Percentiles rank a stretch among this genome's conserved stretches.
These are phyloP conservation scores for Corythoichthys intestinalis DNA, from an alignment of 2,113 vertebrate genomes.

Conservation along the genomic window DNA sequence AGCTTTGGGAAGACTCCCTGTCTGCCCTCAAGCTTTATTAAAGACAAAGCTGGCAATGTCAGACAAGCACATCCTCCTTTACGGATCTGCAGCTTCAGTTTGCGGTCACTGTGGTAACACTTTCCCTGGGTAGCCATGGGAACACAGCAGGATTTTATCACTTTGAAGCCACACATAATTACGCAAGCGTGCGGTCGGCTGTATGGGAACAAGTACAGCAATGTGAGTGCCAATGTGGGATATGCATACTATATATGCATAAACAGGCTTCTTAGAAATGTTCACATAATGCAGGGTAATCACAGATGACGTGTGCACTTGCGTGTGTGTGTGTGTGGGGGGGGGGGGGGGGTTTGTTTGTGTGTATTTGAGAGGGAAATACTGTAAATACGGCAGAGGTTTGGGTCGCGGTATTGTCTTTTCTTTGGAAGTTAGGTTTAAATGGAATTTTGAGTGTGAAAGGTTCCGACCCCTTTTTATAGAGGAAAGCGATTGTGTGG, in stretches of 20 bases:
- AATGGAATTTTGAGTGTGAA: too few relatives aligned
- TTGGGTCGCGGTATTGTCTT: neutral
- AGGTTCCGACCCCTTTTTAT: neutral
- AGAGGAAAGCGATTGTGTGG: neutral
- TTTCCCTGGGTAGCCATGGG: constrained; percentile 68
- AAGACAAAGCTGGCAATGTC: constrained; percentile 20
- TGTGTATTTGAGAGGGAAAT: constrained; percentile 3
- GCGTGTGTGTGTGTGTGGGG: neutral
- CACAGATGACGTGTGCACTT: constrained; percentile 3
- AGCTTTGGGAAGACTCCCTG: neutral
- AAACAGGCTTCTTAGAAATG: neutral
- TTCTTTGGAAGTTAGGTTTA: too few relatives aligned
- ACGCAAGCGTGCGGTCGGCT: constrained; percentile 3
- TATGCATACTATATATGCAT: neutral
- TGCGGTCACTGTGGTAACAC: constrained; percentile 61
- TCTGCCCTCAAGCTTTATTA: neutral
- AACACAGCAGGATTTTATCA: constrained; percentile 53
- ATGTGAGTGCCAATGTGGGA: constrained; percentile 7
- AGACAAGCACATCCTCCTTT: constrained; percentile 40
- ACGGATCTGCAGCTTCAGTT: constrained; percentile 31
- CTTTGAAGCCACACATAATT: constrained; percentile 22
- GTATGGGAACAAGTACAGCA: neutral
- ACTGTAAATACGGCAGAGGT: constrained; percentile 7
- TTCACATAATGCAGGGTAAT: constrained; percentile 25
- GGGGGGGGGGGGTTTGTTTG: neutral